Evolutionary conservation across 2,888 invertebrate genomes (phyloP).

Genomic region (Machimus rusticus): DNA sequence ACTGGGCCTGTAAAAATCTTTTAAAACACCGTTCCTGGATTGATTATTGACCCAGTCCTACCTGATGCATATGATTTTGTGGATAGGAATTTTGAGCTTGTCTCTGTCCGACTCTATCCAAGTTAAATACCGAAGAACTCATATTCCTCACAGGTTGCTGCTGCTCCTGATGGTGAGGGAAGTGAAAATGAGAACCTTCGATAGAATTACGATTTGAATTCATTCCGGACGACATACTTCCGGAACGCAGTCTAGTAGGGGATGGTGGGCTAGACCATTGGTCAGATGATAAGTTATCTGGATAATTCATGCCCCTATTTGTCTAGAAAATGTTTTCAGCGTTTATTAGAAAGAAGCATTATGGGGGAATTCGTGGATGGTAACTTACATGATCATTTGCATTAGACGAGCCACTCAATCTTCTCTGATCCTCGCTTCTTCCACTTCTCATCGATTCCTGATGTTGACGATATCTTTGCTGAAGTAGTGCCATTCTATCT

Average conservation of each 20-base stretch:
- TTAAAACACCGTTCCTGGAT: neutral
- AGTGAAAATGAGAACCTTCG: conserved; percentile 58
- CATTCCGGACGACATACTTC: conserved; percentile 63
- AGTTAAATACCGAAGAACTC: conserved; percentile 68
- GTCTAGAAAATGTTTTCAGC: neutral
- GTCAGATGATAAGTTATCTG: conserved; percentile 28
- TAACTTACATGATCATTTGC: neutral
- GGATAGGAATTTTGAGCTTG: conserved; percentile 45
- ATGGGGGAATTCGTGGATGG: neutral
- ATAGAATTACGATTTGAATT: conserved; percentile 53
- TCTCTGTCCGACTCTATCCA: conserved; percentile 60
- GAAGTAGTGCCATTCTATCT: conserved; percentile 63
- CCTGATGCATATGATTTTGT: conserved; percentile 66
- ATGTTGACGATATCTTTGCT: conserved; percentile 68
- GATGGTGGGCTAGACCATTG: conserved; percentile 62
- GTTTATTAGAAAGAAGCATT: neutral
- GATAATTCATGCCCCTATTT: neutral
- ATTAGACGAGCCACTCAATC: neutral
- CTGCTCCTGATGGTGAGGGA: conserved; percentile 53
- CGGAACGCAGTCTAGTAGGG: conserved; percentile 61
- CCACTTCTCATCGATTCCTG: conserved; percentile 64
- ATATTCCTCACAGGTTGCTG: conserved; percentile 54
- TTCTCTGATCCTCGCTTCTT: neutral
- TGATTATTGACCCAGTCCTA: conserved; percentile 53
- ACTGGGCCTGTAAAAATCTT: conserved; percentile 67